Conservation (phyloP, 2,797 vertebrate species). For the Fistularia commersonii region DNA sequence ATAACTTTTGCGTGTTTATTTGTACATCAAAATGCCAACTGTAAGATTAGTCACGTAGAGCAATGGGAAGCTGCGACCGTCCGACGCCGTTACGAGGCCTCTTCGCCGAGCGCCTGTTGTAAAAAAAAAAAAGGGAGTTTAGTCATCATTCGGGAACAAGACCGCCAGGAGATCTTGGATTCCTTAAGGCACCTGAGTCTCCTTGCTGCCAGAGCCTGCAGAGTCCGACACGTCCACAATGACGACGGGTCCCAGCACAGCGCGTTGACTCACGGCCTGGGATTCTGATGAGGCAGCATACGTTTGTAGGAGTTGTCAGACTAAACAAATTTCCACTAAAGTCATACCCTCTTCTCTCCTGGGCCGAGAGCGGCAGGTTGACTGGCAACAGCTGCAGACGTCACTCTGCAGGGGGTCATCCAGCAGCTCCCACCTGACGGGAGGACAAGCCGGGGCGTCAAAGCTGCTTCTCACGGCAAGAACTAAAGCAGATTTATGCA, state of each 20-base stretch:
- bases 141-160: no score
- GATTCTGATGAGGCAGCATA: constrained; percentile 15
- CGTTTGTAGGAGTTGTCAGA: background rate
- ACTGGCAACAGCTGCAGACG: constrained; percentile 76
- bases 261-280: constrained; percentile 22
- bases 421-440: constrained; percentile 71
- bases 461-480: no score
- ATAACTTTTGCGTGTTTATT: no score
- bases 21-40: no score
- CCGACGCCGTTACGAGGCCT: no score
- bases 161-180: no score
- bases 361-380: constrained; percentile 38
- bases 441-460: background rate
- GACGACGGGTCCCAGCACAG: constrained; percentile 70
- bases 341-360: constrained; percentile 51
- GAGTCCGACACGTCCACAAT: constrained; percentile 34
- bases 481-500: no score
- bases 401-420: constrained; percentile 57
- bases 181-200: background rate
- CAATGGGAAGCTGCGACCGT: no score
- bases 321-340: background rate
- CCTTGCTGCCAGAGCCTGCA: background rate
- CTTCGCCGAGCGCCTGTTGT: no score
- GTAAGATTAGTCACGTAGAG: no score
- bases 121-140: no score